A percentile compares a stretch with the other conserved stretches of the same genome.
phyloP scores from a whole-genome alignment of 2,888 invertebrate genomes.

The Parnassius smintheus region DNA sequence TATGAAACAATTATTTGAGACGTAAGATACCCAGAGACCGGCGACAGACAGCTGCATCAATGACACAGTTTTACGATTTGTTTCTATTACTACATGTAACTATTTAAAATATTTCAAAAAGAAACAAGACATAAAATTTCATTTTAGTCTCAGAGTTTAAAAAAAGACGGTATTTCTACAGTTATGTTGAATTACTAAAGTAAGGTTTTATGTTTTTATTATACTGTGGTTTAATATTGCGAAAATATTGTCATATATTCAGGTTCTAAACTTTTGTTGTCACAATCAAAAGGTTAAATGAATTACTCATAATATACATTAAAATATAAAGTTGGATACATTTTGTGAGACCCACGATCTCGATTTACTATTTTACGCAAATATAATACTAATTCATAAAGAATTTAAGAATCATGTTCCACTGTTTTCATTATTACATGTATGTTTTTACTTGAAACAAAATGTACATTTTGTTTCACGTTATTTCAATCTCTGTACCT shows the following conservation, averaged over 20 bases:
- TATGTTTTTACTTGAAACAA: slow-evolving; percentile 3
- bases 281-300: slow-evolving; percentile 27
- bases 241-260: not conserved
- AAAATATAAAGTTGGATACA: slow-evolving; percentile 25
- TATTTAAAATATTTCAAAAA: too few species aligned
- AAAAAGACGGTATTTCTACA: not conserved
- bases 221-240: not conserved
- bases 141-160: too few species aligned
- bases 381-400: not conserved
- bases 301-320: slow-evolving; percentile 20
- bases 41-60: too few species aligned
- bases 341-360: slow-evolving; percentile 20
- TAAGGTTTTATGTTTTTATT: too few species aligned
- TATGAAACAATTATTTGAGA: too few species aligned
- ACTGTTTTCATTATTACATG: slow-evolving; percentile 3
- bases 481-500: not conserved
- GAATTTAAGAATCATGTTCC: slow-evolving; percentile 1
- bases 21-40: too few species aligned
- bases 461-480: not conserved
- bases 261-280: slow-evolving; percentile 21
- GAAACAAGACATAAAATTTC: too few species aligned
- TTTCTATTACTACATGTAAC: too few species aligned
- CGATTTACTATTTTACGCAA: not conserved
- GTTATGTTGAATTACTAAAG: not conserved
- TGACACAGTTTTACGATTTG: too few species aligned